A percentile compares a stretch with the other conserved stretches of the same genome.
Evolutionary conservation across 1,140 invertebrate species (phyloP).

Genomic region (Limonius californicus): DNA sequence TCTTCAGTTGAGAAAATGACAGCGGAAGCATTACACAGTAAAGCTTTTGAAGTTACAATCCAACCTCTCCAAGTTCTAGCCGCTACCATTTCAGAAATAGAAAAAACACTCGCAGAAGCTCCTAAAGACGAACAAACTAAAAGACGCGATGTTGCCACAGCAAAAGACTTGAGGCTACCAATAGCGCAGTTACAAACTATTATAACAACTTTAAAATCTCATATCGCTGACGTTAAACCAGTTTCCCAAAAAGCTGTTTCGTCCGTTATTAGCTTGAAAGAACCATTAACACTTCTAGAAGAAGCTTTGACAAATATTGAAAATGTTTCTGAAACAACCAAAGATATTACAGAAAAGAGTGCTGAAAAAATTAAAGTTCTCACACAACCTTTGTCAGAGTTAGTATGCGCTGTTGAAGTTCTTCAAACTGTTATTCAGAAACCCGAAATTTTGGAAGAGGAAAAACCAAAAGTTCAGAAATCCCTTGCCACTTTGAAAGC

Average conservation of each 20-base stretch:
- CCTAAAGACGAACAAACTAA: too few species aligned
- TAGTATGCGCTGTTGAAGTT: not conserved
- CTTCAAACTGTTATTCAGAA: not conserved
- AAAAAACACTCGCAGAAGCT: too few species aligned
- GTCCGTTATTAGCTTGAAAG: not conserved
- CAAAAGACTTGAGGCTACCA: not conserved
- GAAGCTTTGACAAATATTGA: not conserved
- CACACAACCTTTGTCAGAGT: not conserved
- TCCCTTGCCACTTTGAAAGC: not conserved
- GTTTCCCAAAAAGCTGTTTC: not conserved
- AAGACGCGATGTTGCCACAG: conserved; percentile 3
- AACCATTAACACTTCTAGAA: not conserved
- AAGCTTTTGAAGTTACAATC: not conserved
- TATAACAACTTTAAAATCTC: not conserved
- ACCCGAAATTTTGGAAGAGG: not conserved
- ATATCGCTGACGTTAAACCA: not conserved
- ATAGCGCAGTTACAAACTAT: not conserved
- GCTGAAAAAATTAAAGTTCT: not conserved
- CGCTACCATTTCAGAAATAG: not conserved
- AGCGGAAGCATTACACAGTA: too few species aligned
- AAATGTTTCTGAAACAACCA: not conserved
- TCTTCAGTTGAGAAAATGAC: too few species aligned
- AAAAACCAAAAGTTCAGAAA: not conserved
- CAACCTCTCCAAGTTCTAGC: not conserved
- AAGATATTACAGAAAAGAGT: not conserved